Evolutionary conservation across 2,888 invertebrate genomes (phyloP).

Genomic region (Nomada flava): DNA sequence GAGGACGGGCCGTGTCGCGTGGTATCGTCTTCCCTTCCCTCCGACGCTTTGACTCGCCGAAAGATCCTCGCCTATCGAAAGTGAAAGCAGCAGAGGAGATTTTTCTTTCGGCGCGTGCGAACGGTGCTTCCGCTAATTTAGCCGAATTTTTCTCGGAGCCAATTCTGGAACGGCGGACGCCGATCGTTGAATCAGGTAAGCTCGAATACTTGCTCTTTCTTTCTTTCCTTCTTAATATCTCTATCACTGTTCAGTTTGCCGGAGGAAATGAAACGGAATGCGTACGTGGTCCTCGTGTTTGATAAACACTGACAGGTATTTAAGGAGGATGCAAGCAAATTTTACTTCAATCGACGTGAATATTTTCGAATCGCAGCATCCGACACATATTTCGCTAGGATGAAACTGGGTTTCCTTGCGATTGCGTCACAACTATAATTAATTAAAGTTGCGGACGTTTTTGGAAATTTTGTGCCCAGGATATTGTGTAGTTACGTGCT

Average conservation of each 20-base stretch:
- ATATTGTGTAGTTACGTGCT: no score
- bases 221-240: neutral
- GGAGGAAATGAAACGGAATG: no score
- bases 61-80: conserved; percentile 29
- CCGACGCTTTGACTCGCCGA: neutral
- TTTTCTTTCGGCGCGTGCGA: conserved; percentile 43
- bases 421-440: neutral
- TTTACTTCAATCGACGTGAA: neutral
- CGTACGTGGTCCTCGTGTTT: neutral
- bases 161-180: neutral
- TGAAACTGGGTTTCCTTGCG: neutral
- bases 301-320: no score
- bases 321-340: no score
- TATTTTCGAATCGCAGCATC: neutral
- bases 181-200: conserved; percentile 28
- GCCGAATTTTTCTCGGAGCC: neutral
- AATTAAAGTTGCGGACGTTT: neutral
- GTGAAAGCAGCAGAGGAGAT: conserved; percentile 55
- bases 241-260: no score
- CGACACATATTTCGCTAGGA: neutral
- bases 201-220: neutral
- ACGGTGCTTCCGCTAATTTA: conserved; percentile 18
- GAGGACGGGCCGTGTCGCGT: neutral
- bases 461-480: neutral
- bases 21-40: neutral